Base-by-base conservation (phyloP, 2,888 invertebrate species). In the Dilophus febrilis region DNA sequence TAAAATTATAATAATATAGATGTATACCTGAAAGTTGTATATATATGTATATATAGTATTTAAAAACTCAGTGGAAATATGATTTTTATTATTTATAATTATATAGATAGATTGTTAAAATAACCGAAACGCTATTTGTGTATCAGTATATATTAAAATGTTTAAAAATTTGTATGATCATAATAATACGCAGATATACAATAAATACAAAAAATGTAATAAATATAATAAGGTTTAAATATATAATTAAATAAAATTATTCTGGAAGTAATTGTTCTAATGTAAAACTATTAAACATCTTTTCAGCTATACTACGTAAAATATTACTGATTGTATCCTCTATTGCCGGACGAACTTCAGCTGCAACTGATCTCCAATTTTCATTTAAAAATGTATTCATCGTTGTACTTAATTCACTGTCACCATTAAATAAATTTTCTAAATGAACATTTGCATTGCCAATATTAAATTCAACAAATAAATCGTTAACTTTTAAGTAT, bases 301-400 rank as follows among this genome's bases (percentile, higher is more conserved):
- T 71, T 49, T 72, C 72, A 3, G 71, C 63, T 33, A 74, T 68
- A 14, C 65, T 64, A 47, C 70, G 70, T 45, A 76, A 64, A 10
- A 75, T 59, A 10, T 64, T 61, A 1, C 68, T 66, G 35, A 77
- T 64, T 1, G 70, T 68, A 40, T 72, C 71, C 52, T 81, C 78
- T 52, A 85, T 60, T 0, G 77, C 70, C 1, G 73, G 74, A 49
- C 77, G 77, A 4, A 85, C 66, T 50, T 84, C 82, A 22, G 71
- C 71, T 0, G 75, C 68, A 2, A 85, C 65, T 26, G 67, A 68
- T 49, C 71, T 68, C 83, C 83, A 84, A 54, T 84, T 82, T 35
- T 82, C 77, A 51, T 83, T 84, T 17, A 85, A 56, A 53, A 83
- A 82, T 26, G 69, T 57, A 55, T 84, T 84, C 76, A 83, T 77